Conservation (phyloP, 2,113 vertebrate genomes). For the Muntiacus muntjak region DNA sequence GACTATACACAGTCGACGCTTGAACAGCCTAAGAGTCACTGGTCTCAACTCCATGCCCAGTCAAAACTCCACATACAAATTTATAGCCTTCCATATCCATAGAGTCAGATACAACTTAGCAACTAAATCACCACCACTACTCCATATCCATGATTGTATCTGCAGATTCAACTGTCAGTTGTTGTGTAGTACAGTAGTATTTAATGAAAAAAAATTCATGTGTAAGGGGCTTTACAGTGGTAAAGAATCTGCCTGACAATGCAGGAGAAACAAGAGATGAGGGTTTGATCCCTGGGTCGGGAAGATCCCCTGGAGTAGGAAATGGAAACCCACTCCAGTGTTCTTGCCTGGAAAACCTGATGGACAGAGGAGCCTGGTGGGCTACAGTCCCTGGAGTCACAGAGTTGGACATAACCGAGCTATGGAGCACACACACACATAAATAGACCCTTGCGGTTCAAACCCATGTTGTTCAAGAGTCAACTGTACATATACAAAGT, state of each 20-base stretch:
- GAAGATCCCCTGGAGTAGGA: background rate
- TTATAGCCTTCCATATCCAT: background rate
- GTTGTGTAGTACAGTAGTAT: background rate
- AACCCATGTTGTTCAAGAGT: background rate
- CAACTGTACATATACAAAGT: background rate
- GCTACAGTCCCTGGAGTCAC: background rate
- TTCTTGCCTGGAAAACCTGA: background rate
- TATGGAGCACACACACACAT: background rate
- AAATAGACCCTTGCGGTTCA: background rate
- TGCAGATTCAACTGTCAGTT: background rate
- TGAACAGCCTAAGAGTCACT: background rate
- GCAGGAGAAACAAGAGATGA: background rate
- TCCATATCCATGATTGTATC: background rate
- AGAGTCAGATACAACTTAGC: background rate
- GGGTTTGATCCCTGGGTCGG: background rate
- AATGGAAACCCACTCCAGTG: background rate
- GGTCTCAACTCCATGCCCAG: background rate
- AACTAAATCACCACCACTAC: background rate
- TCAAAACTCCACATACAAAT: background rate
- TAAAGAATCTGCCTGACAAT: background rate
- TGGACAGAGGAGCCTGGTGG: background rate
- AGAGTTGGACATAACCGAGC: background rate
- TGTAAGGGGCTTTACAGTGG: background rate
- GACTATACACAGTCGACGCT: background rate
- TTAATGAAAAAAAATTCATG: background rate